Evolutionary conservation across 37 sponge, comb jelly and placozoan genomes (phyloP), one percentile per base, ranked within the genome.

Genomic region (Spongilla lacustris): DNA sequence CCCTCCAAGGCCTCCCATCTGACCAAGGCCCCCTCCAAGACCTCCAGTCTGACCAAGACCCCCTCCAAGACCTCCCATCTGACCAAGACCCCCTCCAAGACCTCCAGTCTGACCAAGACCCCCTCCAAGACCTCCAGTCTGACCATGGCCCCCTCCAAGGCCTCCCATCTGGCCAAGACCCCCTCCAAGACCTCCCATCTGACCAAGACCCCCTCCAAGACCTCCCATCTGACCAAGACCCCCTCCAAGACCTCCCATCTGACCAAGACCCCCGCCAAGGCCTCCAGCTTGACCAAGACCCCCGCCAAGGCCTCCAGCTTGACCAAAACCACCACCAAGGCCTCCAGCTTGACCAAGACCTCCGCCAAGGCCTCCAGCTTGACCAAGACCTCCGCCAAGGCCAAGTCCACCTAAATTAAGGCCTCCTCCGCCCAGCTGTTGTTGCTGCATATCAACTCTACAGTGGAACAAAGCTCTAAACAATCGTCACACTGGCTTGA

Each of bases 281-380:
- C 58, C 58, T 58, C 58, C 58, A 13, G 19, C 12, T 14, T 19
- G 21, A 17, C 76, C 67, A 24, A 75, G n/a, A 88, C 76, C 77
- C 19, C 67, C 48, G 6, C 50, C 27, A 24, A 41, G 22, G n/a
- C 74, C 75, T 14, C 83, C 84, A 0, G 77, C 37, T 13, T 83
- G 32, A 30, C 83, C 58, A 58, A 58, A 17, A 58, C 58, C 58
- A 17, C 89, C 83, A 48, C 83, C 71, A 68, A 73, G 66, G 8
- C 77, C 69, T 49, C 87, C 58, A 58, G 58, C 11, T 58, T 58
- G 58, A 58, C 58, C 58, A 17, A 58, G 21, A 17, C 58, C 58
- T 14, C 58, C 46, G 8, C 46, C 58, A 58, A 58, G 58, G 14
- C 58, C 58, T 58, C 58, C 58, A 1, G 58, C 11, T 14, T 58